Base-by-base conservation (phyloP, 2,888 invertebrate genomes). In the Bursaphelenchus okinawaensis region DNA sequence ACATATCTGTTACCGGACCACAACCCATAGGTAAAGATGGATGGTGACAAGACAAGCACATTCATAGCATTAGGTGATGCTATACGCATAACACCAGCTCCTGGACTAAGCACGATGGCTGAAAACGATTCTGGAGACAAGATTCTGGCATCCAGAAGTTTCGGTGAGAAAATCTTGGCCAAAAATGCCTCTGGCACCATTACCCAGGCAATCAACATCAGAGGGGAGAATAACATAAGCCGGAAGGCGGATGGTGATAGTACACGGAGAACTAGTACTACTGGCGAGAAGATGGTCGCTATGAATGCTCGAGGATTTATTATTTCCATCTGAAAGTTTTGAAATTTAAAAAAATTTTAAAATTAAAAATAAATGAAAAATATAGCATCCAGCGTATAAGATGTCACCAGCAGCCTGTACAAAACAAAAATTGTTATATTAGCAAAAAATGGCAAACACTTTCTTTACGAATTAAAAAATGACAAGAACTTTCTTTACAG, bases 161-260 rank as follows among this genome's bases (percentile, higher is more conserved):
- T 66, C 7, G 66, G 66, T 8, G 66, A 56, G 16, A 66, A 51
- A 20, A 65, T 55, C 55, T 73, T 66, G 12, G 65, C 63, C 54
- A 72, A 66, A 23, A 72, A 52, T 0, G 78, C 78, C 70, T 79
- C 79, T 9, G 79, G 79, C 7, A 73, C 74, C 12, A 79, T 68
- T 6, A 79, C 73, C 73, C 75, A 79, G 7, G 77, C 73, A 51
- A 72, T 74, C 20, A 79, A 67, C 4, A 76, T 75, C 62, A 76
- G 68, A 20, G 79, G 79, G 12, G 78, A 68, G 7, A 74, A 55
- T 0, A 77, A 70, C 68, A 75, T 75, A 6, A 73, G 70, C 22
- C 77, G 69, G 26, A 77, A 74, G 0, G 79, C 78, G 12, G 77
- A 72, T 4, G 79, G 79, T 4, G 74, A 70, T n/a, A 79, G 66